phyloP scores from a whole-genome alignment of 1,140 invertebrate genomes.

The Drosophila eugracilis region DNA sequence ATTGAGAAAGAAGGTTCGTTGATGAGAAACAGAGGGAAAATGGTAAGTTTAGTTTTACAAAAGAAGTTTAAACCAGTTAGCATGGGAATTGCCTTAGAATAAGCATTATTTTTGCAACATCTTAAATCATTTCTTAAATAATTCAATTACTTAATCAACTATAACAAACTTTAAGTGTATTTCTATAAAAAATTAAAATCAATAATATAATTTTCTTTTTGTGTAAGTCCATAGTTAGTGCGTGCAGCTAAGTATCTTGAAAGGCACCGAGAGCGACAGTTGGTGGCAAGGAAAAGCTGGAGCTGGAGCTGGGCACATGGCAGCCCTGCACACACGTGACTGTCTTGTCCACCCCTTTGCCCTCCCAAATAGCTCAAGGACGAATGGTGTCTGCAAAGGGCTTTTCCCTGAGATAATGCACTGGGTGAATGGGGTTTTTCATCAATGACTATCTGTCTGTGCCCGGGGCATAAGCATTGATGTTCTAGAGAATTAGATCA shows the following conservation, averaged over 20 bases:
- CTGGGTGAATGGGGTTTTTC: conserved; percentile 5
- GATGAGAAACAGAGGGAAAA: too few species aligned
- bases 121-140: too few species aligned
- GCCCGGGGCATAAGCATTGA: not conserved
- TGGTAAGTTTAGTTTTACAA: too few species aligned
- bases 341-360: conserved; percentile 1
- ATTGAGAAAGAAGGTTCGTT: not conserved
- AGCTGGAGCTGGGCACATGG: not conserved
- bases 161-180: too few species aligned
- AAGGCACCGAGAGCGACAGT: conserved; percentile 7
- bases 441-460: conserved; percentile 5
- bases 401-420: conserved; percentile 2
- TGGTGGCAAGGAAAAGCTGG: not conserved
- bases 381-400: not conserved
- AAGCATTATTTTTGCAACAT: too few species aligned
- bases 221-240: conserved; percentile 8
- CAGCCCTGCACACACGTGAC: conserved; percentile 20
- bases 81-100: too few species aligned
- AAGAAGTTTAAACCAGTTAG: too few species aligned
- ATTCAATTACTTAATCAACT: too few species aligned
- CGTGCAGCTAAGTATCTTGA: conserved; percentile 23
- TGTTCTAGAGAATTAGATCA: conserved; percentile 14
- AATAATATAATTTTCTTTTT: too few species aligned
- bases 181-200: too few species aligned
- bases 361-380: not conserved